A percentile compares a stretch with the other conserved stretches of the same genome.
phyloP scores from a whole-genome alignment of 2,888 invertebrate genomes.

The Pantelozetes paolii region DNA sequence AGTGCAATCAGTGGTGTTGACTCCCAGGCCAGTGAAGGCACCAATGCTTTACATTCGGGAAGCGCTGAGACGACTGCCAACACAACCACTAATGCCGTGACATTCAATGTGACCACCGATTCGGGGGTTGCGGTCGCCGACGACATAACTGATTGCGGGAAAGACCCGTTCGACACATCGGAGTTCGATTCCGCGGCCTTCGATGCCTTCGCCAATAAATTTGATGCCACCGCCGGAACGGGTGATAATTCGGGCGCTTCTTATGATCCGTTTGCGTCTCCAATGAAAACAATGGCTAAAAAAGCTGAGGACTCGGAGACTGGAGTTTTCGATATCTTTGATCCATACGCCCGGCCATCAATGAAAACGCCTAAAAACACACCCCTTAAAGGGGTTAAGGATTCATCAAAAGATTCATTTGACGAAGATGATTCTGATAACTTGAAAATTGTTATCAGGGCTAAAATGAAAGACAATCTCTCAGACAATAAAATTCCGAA shows the following conservation, averaged over 20 bases:
- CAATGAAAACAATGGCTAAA: slow-evolving; percentile 42
- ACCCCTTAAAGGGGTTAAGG: slow-evolving; percentile 43
- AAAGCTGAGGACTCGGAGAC: slow-evolving; percentile 59
- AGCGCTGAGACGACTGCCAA: slow-evolving; percentile 17
- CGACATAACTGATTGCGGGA: slow-evolving; percentile 39
- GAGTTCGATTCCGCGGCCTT: slow-evolving; percentile 60
- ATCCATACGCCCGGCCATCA: slow-evolving; percentile 62
- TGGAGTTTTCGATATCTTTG: slow-evolving; percentile 64
- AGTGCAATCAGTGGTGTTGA: background rate
- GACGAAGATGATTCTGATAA: slow-evolving; percentile 49
- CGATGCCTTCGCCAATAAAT: slow-evolving; percentile 83
- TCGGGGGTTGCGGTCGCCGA: slow-evolving; percentile 35
- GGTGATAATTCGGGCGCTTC: slow-evolving; percentile 41
- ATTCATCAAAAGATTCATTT: slow-evolving; percentile 47
- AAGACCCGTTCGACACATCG: slow-evolving; percentile 47
- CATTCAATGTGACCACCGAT: background rate
- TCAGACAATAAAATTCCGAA: slow-evolving; percentile 32
- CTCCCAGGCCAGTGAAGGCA: slow-evolving; percentile 27
- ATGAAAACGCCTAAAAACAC: slow-evolving; percentile 62
- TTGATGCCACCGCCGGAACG: slow-evolving; percentile 60
- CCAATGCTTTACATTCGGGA: slow-evolving; percentile 8
- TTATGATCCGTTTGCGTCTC: slow-evolving; percentile 58
- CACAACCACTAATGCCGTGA: background rate
- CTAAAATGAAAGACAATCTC: slow-evolving; percentile 48
- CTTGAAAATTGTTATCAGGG: slow-evolving; percentile 51